Evolutionary conservation across 2,888 invertebrate genomes (phyloP).

Genomic region (Trilocha varians): DNA sequence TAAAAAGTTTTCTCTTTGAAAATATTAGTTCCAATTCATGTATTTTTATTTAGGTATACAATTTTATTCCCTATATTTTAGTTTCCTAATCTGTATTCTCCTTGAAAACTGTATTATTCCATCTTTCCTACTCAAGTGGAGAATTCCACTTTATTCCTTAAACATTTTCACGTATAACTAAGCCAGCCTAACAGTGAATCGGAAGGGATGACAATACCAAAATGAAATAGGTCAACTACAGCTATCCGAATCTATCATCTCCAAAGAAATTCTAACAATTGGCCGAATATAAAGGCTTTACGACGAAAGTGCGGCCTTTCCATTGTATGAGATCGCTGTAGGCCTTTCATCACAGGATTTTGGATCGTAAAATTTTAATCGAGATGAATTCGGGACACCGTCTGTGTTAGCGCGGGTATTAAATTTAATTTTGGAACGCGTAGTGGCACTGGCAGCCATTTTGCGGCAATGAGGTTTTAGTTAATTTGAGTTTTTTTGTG

Average conservation of each 20-base stretch:
- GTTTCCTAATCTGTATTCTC: too few species aligned
- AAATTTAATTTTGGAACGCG: slow-evolving; percentile 11
- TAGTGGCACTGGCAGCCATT: neutral
- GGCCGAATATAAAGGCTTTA: slow-evolving; percentile 22
- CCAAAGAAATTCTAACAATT: slow-evolving; percentile 20
- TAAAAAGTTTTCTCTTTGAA: too few species aligned
- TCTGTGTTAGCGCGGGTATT: slow-evolving; percentile 6
- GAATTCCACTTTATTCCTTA: too few species aligned
- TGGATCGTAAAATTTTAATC: slow-evolving; percentile 21
- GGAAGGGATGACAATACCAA: neutral
- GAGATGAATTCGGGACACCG: slow-evolving; percentile 11
- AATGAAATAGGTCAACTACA: slow-evolving; percentile 3
- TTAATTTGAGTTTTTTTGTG: too few species aligned
- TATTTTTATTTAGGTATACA: too few species aligned
- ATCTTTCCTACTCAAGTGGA: too few species aligned
- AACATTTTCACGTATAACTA: too few species aligned
- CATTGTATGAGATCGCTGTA: slow-evolving; percentile 17
- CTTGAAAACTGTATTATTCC: too few species aligned
- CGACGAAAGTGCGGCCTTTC: slow-evolving; percentile 20
- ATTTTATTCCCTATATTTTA: too few species aligned
- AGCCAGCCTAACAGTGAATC: neutral
- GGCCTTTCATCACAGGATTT: slow-evolving; percentile 22
- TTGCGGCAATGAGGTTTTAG: neutral
- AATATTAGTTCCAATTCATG: too few species aligned
- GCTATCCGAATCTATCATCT: slow-evolving; percentile 7